These are phyloP conservation scores for Alectura lathami DNA, from an alignment of 2,113 vertebrate genomes.

Conservation along the genomic window DNA sequence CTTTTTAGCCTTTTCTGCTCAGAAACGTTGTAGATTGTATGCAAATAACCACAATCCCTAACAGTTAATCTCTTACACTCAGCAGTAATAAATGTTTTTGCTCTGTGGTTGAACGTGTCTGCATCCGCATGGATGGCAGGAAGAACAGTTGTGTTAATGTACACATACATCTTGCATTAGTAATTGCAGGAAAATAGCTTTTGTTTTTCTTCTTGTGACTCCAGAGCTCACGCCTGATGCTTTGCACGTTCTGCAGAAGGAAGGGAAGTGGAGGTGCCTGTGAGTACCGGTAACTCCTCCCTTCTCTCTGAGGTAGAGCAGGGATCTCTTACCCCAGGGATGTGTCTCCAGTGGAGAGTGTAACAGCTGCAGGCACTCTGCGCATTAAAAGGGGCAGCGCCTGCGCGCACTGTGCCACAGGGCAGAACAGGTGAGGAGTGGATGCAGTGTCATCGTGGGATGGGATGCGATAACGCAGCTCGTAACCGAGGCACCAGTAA, in stretches of 20 bases:
- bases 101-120: fast-evolving
- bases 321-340: fast-evolving
- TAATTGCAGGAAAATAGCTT: neutral
- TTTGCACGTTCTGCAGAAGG: neutral
- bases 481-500: fast-evolving
- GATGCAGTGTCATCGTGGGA: fast-evolving
- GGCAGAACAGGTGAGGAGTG: fast-evolving
- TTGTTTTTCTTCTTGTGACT: neutral
- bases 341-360: fast-evolving
- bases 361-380: fast-evolving
- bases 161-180: no score
- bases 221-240: neutral
- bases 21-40: neutral
- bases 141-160: neutral
- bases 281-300: fast-evolving
- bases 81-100: neutral
- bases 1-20: neutral
- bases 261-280: fast-evolving
- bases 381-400: fast-evolving
- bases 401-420: fast-evolving
- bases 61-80: neutral
- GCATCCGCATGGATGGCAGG: fast-evolving
- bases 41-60: neutral
- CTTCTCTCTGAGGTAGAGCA: neutral
- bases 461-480: fast-evolving